Evolutionary conservation across 2,797 vertebrate genomes (phyloP), one percentile per base, ranked within the genome.

Genomic region (Cetoscarus ocellatus): DNA sequence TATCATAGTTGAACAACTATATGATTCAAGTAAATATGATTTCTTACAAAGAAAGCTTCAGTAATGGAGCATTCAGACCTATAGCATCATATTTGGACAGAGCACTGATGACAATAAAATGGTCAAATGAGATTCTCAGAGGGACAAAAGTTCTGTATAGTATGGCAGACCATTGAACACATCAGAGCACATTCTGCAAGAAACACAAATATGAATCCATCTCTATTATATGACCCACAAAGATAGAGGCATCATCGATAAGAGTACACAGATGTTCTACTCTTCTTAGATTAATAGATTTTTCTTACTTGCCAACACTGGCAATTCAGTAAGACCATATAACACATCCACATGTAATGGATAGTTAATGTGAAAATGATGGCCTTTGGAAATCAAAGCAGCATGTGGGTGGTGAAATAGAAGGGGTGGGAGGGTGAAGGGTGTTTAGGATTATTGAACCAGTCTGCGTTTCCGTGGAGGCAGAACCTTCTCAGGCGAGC

Each of bases 311-410:
- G 80, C 67, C 67, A 9, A 56, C 52, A 5, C 53, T 43, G 52
- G 53, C 79, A 67, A 70, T 83, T 73, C 75, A 35, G 57, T 74
- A 65, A 72, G 55, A 65, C 54, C 18, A n/a, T 73, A 68, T 44
- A 87, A 85, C 79, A 59, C 69, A 76, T 85, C 82, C 72, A 60
- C 70, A 63, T 70, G 70, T 85, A 87, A 90, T 89, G 79, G 85
- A 79, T 61, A n/a, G 73, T 73, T 90, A 77, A 86, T 87, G 87
- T 62, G 83, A 82, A 88, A 91, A 89, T 85, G 53, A 91, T 87
- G 85, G 70, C 82, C 73, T 90, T 86, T 86, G 81, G 70, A 73
- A 85, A 88, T 80, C 73, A 75, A 82, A 84, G 77, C 85, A 62
- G 76, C 55, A 18, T 70, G 87, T 83, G 82, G 79, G 84, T 71